Percentiles rank a stretch among this genome's conserved stretches.
Evolutionary conservation across 92 coral and sea anemone genomes (phyloP).

Genomic region (Phymanthus crucifer): DNA sequence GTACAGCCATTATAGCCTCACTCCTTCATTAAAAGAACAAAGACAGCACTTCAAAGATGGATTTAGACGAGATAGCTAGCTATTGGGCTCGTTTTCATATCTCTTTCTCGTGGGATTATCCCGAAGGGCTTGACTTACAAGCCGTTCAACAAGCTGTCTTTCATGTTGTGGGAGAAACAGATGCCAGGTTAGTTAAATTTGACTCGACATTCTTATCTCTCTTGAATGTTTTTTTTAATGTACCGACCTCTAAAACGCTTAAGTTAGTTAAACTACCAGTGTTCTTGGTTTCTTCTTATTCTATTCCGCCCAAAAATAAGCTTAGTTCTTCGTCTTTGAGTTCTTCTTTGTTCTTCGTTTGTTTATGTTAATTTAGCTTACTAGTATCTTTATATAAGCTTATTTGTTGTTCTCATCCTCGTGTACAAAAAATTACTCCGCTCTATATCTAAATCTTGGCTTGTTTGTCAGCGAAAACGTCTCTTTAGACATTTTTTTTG

Average conservation of each 20-base stretch:
- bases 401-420: not conserved
- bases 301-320: not conserved
- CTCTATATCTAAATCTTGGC: not conserved
- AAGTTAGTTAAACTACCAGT: not conserved
- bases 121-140: conserved; percentile 79
- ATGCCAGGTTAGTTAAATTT: conserved; percentile 66
- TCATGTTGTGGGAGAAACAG: conserved; percentile 82
- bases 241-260: not conserved
- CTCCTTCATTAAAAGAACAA: not conserved
- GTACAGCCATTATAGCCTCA: not conserved
- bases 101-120: conserved; percentile 90
- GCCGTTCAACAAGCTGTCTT: conserved; percentile 83
- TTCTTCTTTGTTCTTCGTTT: not conserved
- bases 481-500: not conserved
- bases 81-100: conserved; percentile 91
- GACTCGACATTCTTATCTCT: not conserved
- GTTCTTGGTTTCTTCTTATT: not conserved
- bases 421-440: not conserved
- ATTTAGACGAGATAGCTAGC: conserved; percentile 76
- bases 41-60: conserved; percentile 45
- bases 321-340: not conserved
- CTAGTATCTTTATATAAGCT: no score
- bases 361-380: not conserved
- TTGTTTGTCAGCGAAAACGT: not conserved
- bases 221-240: not conserved